Conservation (phyloP, 2,888 invertebrate genomes). For the Junonia oenone region DNA sequence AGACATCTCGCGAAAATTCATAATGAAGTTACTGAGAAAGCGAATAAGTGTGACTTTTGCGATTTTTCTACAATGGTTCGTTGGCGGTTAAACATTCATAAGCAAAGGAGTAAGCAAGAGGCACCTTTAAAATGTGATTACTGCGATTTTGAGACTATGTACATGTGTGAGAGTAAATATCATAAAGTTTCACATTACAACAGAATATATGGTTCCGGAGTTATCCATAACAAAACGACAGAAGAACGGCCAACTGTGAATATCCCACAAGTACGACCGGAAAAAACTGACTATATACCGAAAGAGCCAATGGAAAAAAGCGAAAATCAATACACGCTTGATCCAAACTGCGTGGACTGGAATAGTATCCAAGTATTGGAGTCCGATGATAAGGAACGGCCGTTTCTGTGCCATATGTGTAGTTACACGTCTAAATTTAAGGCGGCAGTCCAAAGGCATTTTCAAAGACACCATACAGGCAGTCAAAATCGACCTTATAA, state of each 20-base stretch:
- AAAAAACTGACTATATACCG: constrained; percentile 12
- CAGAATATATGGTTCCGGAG: constrained; percentile 28
- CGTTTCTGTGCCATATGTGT: constrained; percentile 53
- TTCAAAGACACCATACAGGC: constrained; percentile 54
- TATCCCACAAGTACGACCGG: neutral
- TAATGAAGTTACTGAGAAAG: constrained; percentile 47
- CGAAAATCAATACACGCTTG: constrained; percentile 42
- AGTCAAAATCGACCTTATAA: constrained; percentile 48
- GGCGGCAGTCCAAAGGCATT: constrained; percentile 58
- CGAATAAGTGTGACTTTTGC: constrained; percentile 48
- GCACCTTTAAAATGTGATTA: constrained; percentile 39
- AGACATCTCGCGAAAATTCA: constrained; percentile 57
- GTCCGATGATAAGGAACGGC: constrained; percentile 41
- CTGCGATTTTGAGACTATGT: constrained; percentile 49
- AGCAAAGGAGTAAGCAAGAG: constrained; percentile 43
- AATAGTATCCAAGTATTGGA: constrained; percentile 51
- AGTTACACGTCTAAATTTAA: constrained; percentile 52
- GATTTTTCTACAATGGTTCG: constrained; percentile 49
- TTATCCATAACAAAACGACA: neutral
- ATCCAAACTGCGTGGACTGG: constrained; percentile 48
- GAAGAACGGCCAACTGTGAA: constrained; percentile 1
- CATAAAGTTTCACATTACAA: constrained; percentile 43
- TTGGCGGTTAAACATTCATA: constrained; percentile 55
- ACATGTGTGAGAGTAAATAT: constrained; percentile 49
- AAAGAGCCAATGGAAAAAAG: constrained; percentile 17